Percentiles rank a stretch among this genome's conserved stretches.
Evolutionary conservation across 2,888 invertebrate species (phyloP).

Genomic region (Rhimphoctona megacephalus): DNA sequence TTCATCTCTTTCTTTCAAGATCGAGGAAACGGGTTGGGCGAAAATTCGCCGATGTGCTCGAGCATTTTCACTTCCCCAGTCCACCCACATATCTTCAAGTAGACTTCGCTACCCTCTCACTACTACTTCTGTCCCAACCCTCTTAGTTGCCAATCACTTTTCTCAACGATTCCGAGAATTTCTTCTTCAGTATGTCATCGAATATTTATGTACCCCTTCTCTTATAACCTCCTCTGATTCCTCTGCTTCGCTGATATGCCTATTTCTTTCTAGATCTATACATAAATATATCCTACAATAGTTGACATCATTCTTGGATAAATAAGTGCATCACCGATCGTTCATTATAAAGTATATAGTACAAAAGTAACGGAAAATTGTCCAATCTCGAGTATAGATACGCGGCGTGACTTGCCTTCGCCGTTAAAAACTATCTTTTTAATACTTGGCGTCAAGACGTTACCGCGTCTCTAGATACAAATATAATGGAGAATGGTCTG

Average conservation of each 20-base stretch:
- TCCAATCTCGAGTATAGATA: too few relatives aligned
- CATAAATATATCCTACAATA: neutral
- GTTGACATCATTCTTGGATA: neutral
- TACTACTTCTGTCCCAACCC: neutral
- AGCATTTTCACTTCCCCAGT: slow-evolving; percentile 65
- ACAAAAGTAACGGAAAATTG: too few relatives aligned
- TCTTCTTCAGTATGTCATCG: slow-evolving; percentile 68
- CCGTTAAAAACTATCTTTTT: too few relatives aligned
- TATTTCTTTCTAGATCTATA: neutral
- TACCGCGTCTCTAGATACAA: too few relatives aligned
- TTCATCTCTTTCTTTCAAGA: slow-evolving; percentile 45
- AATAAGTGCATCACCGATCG: slow-evolving; percentile 5
- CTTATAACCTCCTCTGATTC: slow-evolving; percentile 19
- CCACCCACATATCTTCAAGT: slow-evolving; percentile 42
- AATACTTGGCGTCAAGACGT: too few relatives aligned
- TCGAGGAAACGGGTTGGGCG: slow-evolving; percentile 39
- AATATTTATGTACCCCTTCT: slow-evolving; percentile 67
- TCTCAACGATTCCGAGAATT: slow-evolving; percentile 63
- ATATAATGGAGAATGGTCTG: neutral
- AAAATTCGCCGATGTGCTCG: slow-evolving; percentile 58
- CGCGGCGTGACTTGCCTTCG: too few relatives aligned
- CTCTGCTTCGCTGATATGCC: neutral
- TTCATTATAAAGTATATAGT: neutral
- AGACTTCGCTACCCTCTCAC: slow-evolving; percentile 14
- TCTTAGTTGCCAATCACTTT: slow-evolving; percentile 61